A percentile compares a stretch with the other conserved stretches of the same genome.
Conservation (phyloP, 2,888 invertebrate genomes). For the Mellilla xanthometata region DNA sequence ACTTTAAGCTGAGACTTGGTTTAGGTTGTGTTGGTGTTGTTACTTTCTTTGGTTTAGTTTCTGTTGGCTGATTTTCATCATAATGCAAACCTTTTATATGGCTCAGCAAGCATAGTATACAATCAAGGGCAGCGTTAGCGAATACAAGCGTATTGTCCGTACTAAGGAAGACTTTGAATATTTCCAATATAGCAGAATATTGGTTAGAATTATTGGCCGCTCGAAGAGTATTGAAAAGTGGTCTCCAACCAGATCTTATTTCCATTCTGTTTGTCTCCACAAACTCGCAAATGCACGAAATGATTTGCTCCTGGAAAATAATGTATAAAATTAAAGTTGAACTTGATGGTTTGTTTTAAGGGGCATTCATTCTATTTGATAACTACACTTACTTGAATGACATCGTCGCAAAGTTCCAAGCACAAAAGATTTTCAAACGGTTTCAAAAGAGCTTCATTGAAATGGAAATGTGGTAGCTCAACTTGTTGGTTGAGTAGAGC, state of each 20-base stretch:
- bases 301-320: conserved; percentile 89
- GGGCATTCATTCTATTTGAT: too few species aligned
- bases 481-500: conserved; percentile 93
- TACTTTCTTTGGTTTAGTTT: conserved; percentile 67
- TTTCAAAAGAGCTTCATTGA: conserved; percentile 96
- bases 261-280: conserved; percentile 97
- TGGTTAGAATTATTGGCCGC: conserved; percentile 91
- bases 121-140: conserved; percentile 96
- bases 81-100: conserved; percentile 88
- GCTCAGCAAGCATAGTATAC: conserved; percentile 92
- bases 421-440: conserved; percentile 97
- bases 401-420: conserved; percentile 95
- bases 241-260: conserved; percentile 97
- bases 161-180: conserved; percentile 95
- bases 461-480: conserved; percentile 96
- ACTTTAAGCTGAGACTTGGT: conserved; percentile 67
- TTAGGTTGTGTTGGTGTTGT: conserved; percentile 55
- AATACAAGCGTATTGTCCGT: conserved; percentile 97
- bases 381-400: conserved; percentile 92
- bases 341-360: too few species aligned
- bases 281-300: conserved; percentile 97
- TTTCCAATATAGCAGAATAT: conserved; percentile 90
- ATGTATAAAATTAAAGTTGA: not conserved
- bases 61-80: conserved; percentile 73
- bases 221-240: conserved; percentile 95